Evolutionary conservation across 2,113 vertebrate species (phyloP).

Genomic region (Ochotona curzoniae): DNA sequence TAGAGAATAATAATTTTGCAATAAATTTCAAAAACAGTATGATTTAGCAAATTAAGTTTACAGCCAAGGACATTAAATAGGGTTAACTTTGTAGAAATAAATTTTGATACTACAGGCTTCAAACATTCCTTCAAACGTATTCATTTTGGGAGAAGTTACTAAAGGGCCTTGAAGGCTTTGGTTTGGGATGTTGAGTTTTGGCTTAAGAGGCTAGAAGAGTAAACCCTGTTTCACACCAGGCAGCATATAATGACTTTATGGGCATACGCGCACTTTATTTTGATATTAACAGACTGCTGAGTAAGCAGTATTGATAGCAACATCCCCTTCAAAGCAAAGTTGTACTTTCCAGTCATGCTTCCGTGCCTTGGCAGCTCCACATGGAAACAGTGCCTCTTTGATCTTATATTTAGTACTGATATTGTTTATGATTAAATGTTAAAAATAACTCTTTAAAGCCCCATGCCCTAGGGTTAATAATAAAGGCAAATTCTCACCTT

Average conservation of each 20-base stretch:
- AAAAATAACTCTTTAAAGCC: conserved; percentile 63
- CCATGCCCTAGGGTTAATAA: conserved; percentile 39
- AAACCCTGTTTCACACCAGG: conserved; percentile 31
- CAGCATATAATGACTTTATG: conserved; percentile 23
- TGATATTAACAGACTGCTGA: conserved; percentile 48
- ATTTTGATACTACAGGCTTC: conserved; percentile 77
- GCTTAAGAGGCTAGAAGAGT: conserved; percentile 31
- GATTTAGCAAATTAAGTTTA: conserved; percentile 84
- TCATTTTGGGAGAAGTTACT: background rate
- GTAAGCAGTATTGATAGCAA: conserved; percentile 46
- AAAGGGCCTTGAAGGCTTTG: background rate
- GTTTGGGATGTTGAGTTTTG: conserved; percentile 40
- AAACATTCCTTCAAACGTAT: conserved; percentile 70
- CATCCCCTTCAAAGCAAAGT: conserved; percentile 53
- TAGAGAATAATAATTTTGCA: conserved; percentile 82
- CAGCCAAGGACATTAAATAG: conserved; percentile 76
- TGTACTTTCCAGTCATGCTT: conserved; percentile 47
- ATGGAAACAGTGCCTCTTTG: conserved; percentile 69
- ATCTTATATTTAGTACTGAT: conserved; percentile 52
- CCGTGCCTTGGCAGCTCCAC: conserved; percentile 25
- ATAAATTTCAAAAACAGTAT: conserved; percentile 82
- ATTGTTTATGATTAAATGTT: conserved; percentile 72
- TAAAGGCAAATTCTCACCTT: conserved; percentile 63
- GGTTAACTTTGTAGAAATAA: conserved; percentile 78
- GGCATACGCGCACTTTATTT: background rate